Percentiles rank a stretch among this genome's conserved stretches.
phyloP scores from a whole-genome alignment of 1,140 invertebrate genomes.

The Tetramorium alpestre region DNA sequence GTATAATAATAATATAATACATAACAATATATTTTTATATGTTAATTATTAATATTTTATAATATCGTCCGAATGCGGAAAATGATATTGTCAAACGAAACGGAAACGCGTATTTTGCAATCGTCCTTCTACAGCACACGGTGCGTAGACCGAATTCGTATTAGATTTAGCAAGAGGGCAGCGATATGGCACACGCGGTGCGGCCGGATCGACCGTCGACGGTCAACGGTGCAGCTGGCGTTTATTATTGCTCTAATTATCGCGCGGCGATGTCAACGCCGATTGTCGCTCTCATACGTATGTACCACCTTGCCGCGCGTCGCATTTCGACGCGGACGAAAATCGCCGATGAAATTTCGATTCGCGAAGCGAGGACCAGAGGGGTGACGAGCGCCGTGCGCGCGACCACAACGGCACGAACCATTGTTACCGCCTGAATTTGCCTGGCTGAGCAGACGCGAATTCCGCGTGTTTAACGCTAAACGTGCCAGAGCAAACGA shows the following conservation, averaged over 20 bases:
- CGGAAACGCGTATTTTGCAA: not conserved
- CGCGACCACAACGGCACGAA: not conserved
- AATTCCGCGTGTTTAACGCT: slow-evolving; percentile 35
- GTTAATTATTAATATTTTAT: not conserved
- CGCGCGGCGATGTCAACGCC: slow-evolving; percentile 30
- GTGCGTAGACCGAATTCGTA: slow-evolving; percentile 6
- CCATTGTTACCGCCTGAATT: slow-evolving; percentile 42
- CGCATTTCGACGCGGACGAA: slow-evolving; percentile 40
- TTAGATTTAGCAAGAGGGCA: slow-evolving; percentile 41
- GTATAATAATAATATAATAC: not conserved
- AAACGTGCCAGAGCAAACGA: slow-evolving; percentile 22
- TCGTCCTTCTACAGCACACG: not conserved
- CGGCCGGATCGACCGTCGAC: slow-evolving; percentile 3
- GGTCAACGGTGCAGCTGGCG: slow-evolving; percentile 36
- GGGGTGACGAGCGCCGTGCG: not conserved
- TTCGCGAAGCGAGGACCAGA: not conserved
- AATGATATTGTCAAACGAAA: not conserved
- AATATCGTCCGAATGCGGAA: not conserved
- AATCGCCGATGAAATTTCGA: slow-evolving; percentile 38
- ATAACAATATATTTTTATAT: not conserved
- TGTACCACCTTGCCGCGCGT: not conserved
- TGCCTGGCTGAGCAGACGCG: not conserved
- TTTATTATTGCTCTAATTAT: slow-evolving; percentile 66
- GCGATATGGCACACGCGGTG: slow-evolving; percentile 25
- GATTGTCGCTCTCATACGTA: slow-evolving; percentile 54